These are phyloP conservation scores for Myotis vivesi DNA, from an alignment of 2,797 vertebrate genomes.

Conservation along the genomic window DNA sequence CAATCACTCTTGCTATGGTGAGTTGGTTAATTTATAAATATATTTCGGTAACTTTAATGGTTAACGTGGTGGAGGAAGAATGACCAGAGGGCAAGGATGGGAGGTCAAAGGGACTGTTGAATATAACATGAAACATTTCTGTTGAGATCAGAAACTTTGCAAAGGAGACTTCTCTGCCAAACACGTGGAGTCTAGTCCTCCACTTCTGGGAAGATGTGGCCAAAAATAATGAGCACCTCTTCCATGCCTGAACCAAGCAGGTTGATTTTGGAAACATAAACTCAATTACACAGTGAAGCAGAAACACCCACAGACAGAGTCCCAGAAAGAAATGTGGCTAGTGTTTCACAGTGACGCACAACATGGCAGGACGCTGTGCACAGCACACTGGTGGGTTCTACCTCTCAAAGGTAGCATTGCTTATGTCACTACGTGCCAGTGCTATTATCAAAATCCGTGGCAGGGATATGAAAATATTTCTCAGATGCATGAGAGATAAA, in stretches of 20 bases:
- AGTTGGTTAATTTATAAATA: neutral
- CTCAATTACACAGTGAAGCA: neutral
- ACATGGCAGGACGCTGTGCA: fast-evolving
- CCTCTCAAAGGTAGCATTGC: neutral
- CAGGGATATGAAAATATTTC: neutral
- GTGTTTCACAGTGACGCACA: neutral
- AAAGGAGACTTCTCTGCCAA: neutral
- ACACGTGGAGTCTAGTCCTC: fast-evolving
- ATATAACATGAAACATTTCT: neutral
- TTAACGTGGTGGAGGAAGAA: neutral
- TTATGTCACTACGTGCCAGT: neutral
- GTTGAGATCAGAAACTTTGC: neutral
- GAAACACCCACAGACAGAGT: neutral
- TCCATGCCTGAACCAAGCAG: neutral
- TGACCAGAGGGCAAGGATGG: neutral
- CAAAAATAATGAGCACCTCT: neutral
- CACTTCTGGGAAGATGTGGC: neutral
- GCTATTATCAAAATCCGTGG: neutral
- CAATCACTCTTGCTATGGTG: neutral
- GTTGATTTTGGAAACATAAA: neutral
- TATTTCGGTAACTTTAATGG: neutral
- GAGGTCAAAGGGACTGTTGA: neutral
- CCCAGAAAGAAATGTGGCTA: neutral
- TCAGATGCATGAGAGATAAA: neutral
- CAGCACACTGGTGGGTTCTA: no score